Conservation (phyloP, 2,888 invertebrate genomes). For the Morpho achilles region DNA sequence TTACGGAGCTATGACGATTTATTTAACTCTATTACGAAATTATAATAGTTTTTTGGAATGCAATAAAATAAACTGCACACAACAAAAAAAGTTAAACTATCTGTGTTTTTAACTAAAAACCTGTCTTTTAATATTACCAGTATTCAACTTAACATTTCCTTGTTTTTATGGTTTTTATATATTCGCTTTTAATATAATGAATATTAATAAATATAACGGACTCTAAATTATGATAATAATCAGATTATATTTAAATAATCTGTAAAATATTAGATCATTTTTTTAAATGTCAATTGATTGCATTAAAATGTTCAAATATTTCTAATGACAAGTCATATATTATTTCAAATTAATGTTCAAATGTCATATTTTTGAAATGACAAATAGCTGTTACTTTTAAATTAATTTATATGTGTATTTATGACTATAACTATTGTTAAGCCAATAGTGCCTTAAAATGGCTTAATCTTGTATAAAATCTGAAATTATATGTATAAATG, state of each 20-base stretch:
- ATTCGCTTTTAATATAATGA: not conserved
- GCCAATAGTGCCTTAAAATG: too few relatives aligned
- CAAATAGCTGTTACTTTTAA: too few relatives aligned
- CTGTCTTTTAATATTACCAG: slow-evolving; percentile 12
- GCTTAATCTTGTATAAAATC: too few relatives aligned
- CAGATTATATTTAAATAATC: not conserved
- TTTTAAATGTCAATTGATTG: slow-evolving; percentile 3
- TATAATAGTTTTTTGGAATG: slow-evolving; percentile 1
- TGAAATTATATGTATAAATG: too few relatives aligned
- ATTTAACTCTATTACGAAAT: slow-evolving; percentile 1
- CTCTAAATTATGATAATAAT: not conserved
- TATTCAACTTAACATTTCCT: slow-evolving; percentile 11
- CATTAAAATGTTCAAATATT: not conserved
- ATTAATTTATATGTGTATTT: too few relatives aligned
- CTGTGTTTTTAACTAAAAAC: slow-evolving; percentile 7
- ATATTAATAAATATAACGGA: not conserved
- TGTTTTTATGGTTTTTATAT: not conserved
- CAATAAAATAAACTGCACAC: slow-evolving; percentile 11
- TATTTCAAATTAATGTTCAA: too few relatives aligned
- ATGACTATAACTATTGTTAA: too few relatives aligned
- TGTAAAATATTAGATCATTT: slow-evolving; percentile 2
- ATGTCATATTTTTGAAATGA: too few relatives aligned
- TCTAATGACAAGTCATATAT: too few relatives aligned
- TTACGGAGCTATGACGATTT: slow-evolving; percentile 1
- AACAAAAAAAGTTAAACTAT: not conserved